Evolutionary conservation across 2,888 invertebrate genomes (phyloP), one percentile per base, ranked within the genome.

Genomic region (Cantharis flavilabris): DNA sequence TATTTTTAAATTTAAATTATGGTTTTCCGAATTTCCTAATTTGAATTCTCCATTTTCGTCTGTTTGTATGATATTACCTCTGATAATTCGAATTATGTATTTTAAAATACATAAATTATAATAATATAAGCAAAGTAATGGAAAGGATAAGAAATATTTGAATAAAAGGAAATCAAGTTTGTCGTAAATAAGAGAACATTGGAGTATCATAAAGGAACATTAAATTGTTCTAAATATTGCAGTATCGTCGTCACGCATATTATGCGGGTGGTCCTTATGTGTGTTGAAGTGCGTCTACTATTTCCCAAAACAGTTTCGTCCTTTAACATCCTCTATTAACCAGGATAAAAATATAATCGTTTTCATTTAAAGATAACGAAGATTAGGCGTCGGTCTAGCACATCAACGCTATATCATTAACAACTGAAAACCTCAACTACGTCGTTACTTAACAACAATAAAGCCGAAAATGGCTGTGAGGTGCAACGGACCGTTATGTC

Each of bases 401-500:
- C 81, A 77, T 80, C 83, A 82, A 81, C 82, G 84, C 82, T 85
- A 82, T 82, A 86, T 84, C 86, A 86, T 86, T 86, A 86, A 85
- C 86, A 86, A 85, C 84, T 83, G 83, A 83, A 86, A 86, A 87
- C 86, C 87, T 86, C 87, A 87, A 86, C 86, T 86, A 87, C 86
- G 85, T 86, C 86, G 86, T 87, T 87, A 86, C 87, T 86, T 86
- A 86, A 84, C 86, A 85, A 86, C 86, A 86, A 86, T 86, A 86
- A 86, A 86, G 86, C 86, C 85, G 84, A 84, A 84, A 86, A 87
- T 84, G 87, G 86, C 83, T 84, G 84, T 84, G 85, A 85, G 84
- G 84, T 84, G 86, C 87, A 87, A 84, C 87, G 84, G 84, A 88
- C 85, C 87, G 86, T 87, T 85, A 83, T 86, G 86, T 87, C 87